Base-by-base conservation (phyloP, 2,797 vertebrate species). In the Hirundo rustica region DNA sequence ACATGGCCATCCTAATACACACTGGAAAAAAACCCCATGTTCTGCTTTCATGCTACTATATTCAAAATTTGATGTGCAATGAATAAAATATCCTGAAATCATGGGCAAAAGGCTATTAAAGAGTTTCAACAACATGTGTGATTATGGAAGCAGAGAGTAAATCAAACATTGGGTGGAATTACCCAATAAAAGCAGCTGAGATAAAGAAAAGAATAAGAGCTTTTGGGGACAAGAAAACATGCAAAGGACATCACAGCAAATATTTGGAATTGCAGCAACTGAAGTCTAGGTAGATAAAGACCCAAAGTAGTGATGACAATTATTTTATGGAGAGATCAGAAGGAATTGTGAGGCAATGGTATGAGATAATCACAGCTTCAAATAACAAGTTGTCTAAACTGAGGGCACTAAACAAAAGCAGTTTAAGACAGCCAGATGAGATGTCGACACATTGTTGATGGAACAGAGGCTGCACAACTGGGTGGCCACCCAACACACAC, bases 291-390 rank as follows among this genome's bases (percentile, higher is more conserved):
- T 57, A 88, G 74, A 76, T 23, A 73, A 65, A 73, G 55, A 88
- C 32, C 40, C 85, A 47, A 72, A 82, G 55, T 34, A 79, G 60
- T 15, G 5, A 72, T 34, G 20, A 54, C 54, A 84, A 70, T 55
- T 73, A 73, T 65, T 93, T 93, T 87, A 71, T 53, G 50, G 50
- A 54, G 58, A 78, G 29, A 95, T 78, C 36, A 93, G 71, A 96
- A 73, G 64, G 45, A 88, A 85, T 1, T 77, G 51, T 85, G 82
- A 95, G 53, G 89, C 82, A 92, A 77, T 10, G 7, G 29, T 30
- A 57, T 20, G 40, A 91, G 71, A 76, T 82, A 72, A 84, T n/a
- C 60, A 57, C 68, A 60, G 79, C 77, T 89, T 94, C 93, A 84
- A 92, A 94, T 67, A 75, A 36, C 40, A 79, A 90, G 64, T 42